Conservation (phyloP, 2,888 invertebrate species). For the Aphelenchoides bicaudatus region DNA sequence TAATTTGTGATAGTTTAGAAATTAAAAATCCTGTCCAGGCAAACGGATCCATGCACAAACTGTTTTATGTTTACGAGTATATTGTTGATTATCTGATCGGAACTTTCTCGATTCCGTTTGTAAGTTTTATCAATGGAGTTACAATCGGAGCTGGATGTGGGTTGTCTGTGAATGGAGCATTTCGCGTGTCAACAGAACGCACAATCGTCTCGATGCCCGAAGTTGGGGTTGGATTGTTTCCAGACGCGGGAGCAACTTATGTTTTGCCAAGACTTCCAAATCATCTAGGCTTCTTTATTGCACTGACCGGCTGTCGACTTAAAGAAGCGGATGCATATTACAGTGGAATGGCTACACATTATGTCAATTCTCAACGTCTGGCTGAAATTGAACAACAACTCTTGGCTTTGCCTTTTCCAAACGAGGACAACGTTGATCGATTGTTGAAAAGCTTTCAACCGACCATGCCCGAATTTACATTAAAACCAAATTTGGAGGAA, state of each 20-base stretch:
- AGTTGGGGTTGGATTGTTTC: not conserved
- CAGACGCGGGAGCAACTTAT: not conserved
- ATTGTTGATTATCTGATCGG: not conserved
- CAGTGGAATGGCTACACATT: not conserved
- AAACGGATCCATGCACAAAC: not conserved
- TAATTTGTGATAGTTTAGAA: too few species aligned
- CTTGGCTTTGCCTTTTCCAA: too few species aligned
- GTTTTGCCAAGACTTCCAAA: not conserved
- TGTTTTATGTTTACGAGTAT: not conserved
- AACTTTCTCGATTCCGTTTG: not conserved
- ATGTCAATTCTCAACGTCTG: not conserved
- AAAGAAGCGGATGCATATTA: not conserved
- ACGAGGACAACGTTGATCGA: too few species aligned
- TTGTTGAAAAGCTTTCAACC: too few species aligned
- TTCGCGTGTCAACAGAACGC: constrained; percentile 1
- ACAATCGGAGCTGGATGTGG: not conserved
- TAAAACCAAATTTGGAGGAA: too few species aligned
- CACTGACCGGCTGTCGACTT: not conserved
- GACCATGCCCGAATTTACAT: too few species aligned
- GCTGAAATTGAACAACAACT: too few species aligned
- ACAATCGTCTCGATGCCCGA: constrained; percentile 5
- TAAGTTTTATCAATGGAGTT: not conserved
- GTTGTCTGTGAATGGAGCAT: not conserved
- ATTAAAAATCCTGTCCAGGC: not conserved
- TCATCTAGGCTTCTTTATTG: not conserved